These are phyloP conservation scores for Jacana jacana DNA, from an alignment of 2,113 vertebrate species.

Conservation along the genomic window DNA sequence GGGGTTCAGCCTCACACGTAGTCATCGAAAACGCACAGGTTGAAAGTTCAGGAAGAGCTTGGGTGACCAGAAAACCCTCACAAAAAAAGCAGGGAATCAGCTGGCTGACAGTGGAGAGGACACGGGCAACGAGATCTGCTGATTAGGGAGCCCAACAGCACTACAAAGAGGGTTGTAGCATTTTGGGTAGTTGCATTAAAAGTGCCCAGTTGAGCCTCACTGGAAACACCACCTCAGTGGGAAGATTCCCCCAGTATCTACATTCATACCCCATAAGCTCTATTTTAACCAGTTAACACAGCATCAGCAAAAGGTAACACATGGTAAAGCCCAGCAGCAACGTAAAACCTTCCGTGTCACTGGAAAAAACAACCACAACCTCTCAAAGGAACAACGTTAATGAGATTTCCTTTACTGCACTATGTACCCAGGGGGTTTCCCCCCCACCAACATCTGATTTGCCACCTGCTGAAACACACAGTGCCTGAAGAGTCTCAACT, in stretches of 20 bases:
- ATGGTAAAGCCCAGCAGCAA: not conserved
- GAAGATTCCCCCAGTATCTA: not conserved
- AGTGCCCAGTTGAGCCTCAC: not conserved
- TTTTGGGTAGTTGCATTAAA: constrained; percentile 9
- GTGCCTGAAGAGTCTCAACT: not conserved
- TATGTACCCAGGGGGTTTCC: not conserved
- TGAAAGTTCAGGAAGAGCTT: not conserved
- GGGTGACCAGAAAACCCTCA: not conserved
- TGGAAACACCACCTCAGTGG: not conserved
- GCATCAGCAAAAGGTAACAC: not conserved
- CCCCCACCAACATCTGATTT: not conserved
- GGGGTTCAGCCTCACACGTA: not conserved
- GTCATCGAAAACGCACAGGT: not conserved
- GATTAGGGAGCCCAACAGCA: not conserved
- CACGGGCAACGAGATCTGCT: not conserved
- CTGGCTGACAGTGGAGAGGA: not conserved
- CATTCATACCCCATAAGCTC: not conserved
- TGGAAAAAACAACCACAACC: not conserved
- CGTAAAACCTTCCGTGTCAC: not conserved
- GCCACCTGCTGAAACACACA: not conserved
- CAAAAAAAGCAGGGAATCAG: not conserved
- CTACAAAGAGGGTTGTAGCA: not conserved
- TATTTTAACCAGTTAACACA: not conserved
- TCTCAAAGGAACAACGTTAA: constrained; percentile 16
- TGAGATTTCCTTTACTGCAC: not conserved